Evolutionary conservation across 1,140 invertebrate species (phyloP).

Genomic region (Telenomus remus): DNA sequence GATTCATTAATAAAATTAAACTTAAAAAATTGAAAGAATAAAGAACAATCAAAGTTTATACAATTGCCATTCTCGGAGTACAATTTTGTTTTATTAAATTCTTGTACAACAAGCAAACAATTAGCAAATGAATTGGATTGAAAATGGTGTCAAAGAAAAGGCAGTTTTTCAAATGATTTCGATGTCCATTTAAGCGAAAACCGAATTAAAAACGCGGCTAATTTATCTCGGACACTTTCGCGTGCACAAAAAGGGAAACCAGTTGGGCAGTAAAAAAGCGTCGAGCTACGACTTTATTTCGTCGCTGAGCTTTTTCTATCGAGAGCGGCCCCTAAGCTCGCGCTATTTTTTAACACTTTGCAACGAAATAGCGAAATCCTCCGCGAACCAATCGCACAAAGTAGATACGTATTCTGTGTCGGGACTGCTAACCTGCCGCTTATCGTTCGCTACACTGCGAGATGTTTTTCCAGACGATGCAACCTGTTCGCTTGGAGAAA

Average conservation of each 20-base stretch:
- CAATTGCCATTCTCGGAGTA: too few relatives aligned
- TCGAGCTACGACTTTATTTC: conserved; percentile 10
- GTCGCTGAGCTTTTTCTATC: background rate
- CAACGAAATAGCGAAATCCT: background rate
- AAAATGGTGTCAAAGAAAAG: background rate
- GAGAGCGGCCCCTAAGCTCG: background rate
- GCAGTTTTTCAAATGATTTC: conserved; percentile 15
- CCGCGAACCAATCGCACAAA: conserved; percentile 4
- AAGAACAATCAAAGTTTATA: too few relatives aligned
- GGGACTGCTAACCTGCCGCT: background rate
- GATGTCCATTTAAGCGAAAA: conserved; percentile 12
- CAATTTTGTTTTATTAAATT: too few relatives aligned
- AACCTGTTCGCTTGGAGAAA: background rate
- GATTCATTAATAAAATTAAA: too few relatives aligned
- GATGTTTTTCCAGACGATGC: background rate
- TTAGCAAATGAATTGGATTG: too few relatives aligned
- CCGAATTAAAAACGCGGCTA: conserved; percentile 31
- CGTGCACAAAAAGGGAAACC: conserved; percentile 33
- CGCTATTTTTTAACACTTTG: background rate
- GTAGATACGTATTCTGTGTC: background rate
- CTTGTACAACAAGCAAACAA: too few relatives aligned
- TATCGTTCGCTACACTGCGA: too few relatives aligned
- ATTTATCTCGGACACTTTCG: conserved; percentile 26
- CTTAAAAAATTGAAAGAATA: too few relatives aligned
- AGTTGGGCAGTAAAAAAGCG: conserved; percentile 23